Percentiles rank a stretch among this genome's conserved stretches.
These are phyloP conservation scores for Minunthozetes semirufus DNA, from an alignment of 2,888 invertebrate species.

Conservation along the genomic window DNA sequence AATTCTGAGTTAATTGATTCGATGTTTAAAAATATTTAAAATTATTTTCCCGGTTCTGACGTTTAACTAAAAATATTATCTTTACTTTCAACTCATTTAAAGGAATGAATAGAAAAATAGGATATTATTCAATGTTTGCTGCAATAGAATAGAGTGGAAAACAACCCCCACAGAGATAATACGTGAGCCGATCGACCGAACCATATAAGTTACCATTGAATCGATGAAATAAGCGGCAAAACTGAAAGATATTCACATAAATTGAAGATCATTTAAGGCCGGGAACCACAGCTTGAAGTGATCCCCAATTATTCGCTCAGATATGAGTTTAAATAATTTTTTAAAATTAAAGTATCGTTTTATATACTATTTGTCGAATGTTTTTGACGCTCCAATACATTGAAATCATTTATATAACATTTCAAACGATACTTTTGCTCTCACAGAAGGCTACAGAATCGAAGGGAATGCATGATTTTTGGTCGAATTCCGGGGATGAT, in stretches of 20 bases:
- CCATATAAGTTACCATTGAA: background rate
- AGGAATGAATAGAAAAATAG: background rate
- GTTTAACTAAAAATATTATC: background rate
- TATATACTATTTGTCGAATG: background rate
- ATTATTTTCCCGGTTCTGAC: no score
- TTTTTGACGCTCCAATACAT: background rate
- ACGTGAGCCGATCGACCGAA: background rate
- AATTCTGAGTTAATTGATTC: no score
- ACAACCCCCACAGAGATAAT: conserved; percentile 1
- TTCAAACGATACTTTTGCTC: no score
- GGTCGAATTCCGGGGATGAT: no score
- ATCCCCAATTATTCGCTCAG: background rate
- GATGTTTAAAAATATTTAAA: no score
- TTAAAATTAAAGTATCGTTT: background rate
- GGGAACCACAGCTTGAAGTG: background rate
- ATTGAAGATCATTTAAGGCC: background rate
- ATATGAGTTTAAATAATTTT: background rate
- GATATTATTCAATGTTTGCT: background rate
- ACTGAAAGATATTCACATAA: background rate
- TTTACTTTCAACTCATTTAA: background rate
- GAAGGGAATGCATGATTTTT: no score
- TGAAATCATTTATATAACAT: background rate
- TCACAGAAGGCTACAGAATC: no score
- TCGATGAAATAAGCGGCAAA: background rate
- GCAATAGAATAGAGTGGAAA: background rate